Conservation (phyloP, 2,888 invertebrate species). For the Ophion costatus region DNA sequence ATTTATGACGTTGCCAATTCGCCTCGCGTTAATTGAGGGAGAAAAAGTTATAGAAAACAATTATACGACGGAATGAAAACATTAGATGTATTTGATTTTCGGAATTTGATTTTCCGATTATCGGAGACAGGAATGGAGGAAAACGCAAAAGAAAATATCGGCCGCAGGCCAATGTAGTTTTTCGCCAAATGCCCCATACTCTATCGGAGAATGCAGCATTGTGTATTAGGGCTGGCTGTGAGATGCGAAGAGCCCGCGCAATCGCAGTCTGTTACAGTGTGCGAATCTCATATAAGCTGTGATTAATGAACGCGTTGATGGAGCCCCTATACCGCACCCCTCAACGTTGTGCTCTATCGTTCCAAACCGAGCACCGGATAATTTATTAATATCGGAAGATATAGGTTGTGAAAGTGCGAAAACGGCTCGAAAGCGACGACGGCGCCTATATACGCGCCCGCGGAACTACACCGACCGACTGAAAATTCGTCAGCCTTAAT, state of each 20-base stretch:
- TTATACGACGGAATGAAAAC: no score
- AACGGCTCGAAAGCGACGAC: constrained; percentile 26
- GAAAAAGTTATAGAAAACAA: no score
- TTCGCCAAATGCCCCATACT: constrained; percentile 4
- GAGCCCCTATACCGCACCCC: not conserved
- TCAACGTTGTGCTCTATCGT: constrained; percentile 1
- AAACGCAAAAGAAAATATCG: not conserved
- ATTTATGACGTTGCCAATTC: no score
- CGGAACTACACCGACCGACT: not conserved
- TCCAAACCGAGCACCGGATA: constrained; percentile 69
- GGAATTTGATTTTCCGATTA: not conserved
- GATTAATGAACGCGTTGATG: constrained; percentile 79
- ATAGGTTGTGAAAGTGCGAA: constrained; percentile 34
- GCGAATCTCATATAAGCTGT: constrained; percentile 71
- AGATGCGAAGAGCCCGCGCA: constrained; percentile 27
- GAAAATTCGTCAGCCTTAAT: constrained; percentile 40
- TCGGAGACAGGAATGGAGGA: not conserved
- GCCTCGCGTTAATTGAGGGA: no score
- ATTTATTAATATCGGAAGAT: constrained; percentile 79
- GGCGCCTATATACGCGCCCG: not conserved
- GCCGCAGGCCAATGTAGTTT: not conserved
- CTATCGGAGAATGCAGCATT: constrained; percentile 16
- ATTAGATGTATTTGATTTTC: not conserved
- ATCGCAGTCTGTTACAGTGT: constrained; percentile 61
- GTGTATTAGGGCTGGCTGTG: constrained; percentile 26